Conservation (phyloP, 1,140 invertebrate species). For the Acyrthosiphon pisum region DNA sequence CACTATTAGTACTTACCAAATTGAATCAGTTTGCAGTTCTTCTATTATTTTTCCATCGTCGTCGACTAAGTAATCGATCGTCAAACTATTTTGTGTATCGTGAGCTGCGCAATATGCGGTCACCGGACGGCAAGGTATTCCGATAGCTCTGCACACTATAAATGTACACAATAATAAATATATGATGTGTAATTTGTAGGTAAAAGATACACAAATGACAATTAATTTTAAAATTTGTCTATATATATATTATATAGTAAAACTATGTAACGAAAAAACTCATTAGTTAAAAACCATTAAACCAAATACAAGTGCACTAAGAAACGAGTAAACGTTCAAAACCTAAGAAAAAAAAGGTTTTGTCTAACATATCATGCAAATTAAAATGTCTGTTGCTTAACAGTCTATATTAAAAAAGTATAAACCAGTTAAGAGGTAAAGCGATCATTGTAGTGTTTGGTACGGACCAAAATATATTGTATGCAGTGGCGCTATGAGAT, state of each 20-base stretch:
- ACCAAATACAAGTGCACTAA: background rate
- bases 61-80: constrained; percentile 88
- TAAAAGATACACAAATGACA: background rate
- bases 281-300: too few species aligned
- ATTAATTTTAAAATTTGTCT: background rate
- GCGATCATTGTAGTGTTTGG: background rate
- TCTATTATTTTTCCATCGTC: constrained; percentile 80
- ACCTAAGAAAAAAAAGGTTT: too few species aligned
- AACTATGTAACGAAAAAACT: too few species aligned
- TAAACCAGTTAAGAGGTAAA: background rate
- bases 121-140: constrained; percentile 83
- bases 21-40: constrained; percentile 81
- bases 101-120: constrained; percentile 91
- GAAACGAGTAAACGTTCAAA: background rate
- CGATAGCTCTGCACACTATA: constrained; percentile 81
- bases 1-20: constrained; percentile 70
- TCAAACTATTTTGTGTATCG: constrained; percentile 89
- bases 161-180: background rate
- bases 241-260: background rate
- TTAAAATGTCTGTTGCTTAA: background rate
- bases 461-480: background rate
- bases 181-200: background rate
- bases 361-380: background rate
- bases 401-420: background rate
- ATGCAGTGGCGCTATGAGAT: background rate